These are phyloP conservation scores for Eira barbara DNA, from an alignment of 2,113 vertebrate genomes.

Conservation along the genomic window DNA sequence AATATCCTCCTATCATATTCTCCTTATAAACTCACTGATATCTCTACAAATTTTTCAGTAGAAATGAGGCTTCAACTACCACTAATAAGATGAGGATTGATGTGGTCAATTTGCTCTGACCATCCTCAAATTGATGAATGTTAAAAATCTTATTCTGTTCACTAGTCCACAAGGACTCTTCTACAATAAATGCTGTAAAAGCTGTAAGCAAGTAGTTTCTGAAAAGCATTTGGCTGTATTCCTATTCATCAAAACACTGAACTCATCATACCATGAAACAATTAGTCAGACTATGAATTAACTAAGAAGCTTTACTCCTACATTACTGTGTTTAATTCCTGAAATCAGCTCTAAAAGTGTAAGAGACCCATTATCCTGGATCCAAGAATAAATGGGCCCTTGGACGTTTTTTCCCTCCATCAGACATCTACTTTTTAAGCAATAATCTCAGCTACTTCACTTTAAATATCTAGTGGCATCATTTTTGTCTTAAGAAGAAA, in stretches of 20 bases:
- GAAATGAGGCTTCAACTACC: not conserved
- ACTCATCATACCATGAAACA: constrained; percentile 67
- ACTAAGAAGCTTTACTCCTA: constrained; percentile 56
- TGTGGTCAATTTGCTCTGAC: constrained; percentile 24
- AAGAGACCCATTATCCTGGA: constrained; percentile 5
- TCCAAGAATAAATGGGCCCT: constrained; percentile 57
- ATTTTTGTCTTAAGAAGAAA: constrained; percentile 61
- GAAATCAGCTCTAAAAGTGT: constrained; percentile 41
- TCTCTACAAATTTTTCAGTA: constrained; percentile 29
- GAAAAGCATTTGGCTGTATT: constrained; percentile 65
- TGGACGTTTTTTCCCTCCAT: constrained; percentile 19
- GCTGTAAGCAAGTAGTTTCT: constrained; percentile 60
- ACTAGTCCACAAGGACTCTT: constrained; percentile 3
- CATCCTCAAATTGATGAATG: constrained; percentile 36
- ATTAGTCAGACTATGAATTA: constrained; percentile 70
- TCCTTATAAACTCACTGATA: not conserved
- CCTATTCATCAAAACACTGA: constrained; percentile 64
- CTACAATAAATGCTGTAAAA: constrained; percentile 5
- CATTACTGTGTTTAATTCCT: constrained; percentile 69
- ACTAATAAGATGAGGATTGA: constrained; percentile 17
- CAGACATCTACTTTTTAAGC: constrained; percentile 56
- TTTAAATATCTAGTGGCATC: constrained; percentile 32
- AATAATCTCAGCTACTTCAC: constrained; percentile 27
- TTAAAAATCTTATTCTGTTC: constrained; percentile 44
- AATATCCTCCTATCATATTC: not conserved